Base-by-base conservation (phyloP, 2,888 invertebrate genomes). In the Chrysolina haemoptera region DNA sequence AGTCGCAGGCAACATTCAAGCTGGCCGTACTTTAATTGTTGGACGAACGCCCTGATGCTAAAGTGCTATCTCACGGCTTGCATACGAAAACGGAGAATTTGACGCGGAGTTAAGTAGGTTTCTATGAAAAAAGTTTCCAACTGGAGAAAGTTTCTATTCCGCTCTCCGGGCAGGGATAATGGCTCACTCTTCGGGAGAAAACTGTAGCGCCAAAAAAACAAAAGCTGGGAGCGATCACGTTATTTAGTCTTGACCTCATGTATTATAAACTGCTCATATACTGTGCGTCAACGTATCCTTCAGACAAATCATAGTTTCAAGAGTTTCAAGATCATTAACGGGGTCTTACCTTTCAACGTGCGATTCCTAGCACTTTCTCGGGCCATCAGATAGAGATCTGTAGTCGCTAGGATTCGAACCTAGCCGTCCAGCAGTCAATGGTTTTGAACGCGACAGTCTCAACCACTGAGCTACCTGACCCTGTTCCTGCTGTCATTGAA, bases 21-120 rank as follows among this genome's bases (percentile, higher is more conserved):
- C 80, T 80, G 79, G 76, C 79, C 81, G 79, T 77, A 62, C 71
- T 82, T 82, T 84, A 84, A 84, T 84, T 84, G 84, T 83, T 79
- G 77, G 82, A 78, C 82, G 80, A 77, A 82, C 82, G 79, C 83
- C 82, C 81, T 75, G 77, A 82, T 81, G 82, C 80, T 82, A 83
- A 83, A 83, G 83, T 82, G 83, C 81, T 77, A 83, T 81, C 82
- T 81, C 83, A 82, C 78, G 81, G 79, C 74, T 79, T 79, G 83
- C 82, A 84, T 83, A 82, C 83, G 78, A 82, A 82, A 82, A 72
- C 80, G 74, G 74, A 73, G 50, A 78, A 80, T 82, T 80, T 78
- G 80, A 81, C 76, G 66, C 75, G 74, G 71, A 79, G 79, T 81
- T 80, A 78, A 76, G 75, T 70, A 63, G 67, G 73, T 77, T 71